These are phyloP conservation scores for Bombus ignitus DNA, from an alignment of 1,140 invertebrate genomes.

Conservation along the genomic window DNA sequence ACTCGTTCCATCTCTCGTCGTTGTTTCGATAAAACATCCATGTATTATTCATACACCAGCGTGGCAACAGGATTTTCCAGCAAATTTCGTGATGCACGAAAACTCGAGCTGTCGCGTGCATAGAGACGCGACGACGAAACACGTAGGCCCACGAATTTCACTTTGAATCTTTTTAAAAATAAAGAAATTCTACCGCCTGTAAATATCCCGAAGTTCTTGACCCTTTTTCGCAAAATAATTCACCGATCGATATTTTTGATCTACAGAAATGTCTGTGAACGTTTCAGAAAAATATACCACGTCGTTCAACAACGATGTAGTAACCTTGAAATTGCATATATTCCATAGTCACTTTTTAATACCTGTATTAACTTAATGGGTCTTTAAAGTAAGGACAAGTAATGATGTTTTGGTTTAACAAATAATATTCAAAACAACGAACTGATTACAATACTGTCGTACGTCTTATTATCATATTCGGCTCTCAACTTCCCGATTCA, in stretches of 20 bases:
- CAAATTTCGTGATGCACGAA: conserved; percentile 1
- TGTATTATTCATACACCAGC: not conserved
- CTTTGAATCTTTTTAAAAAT: not conserved
- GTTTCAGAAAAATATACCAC: no score
- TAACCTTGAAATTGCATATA: no score
- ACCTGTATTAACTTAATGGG: no score
- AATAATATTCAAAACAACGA: no score
- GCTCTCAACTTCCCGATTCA: no score
- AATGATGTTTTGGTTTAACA: no score
- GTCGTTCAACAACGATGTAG: no score
- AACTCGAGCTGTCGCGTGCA: not conserved
- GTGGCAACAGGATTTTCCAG: not conserved
- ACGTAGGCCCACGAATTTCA: not conserved
- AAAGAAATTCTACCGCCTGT: not conserved
- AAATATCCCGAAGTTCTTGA: not conserved
- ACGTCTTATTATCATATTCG: no score
- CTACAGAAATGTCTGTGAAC: no score
- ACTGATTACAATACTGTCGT: no score
- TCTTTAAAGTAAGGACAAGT: no score
- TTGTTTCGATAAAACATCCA: conserved; percentile 11
- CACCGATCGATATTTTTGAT: no score
- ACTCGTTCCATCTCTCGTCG: not conserved
- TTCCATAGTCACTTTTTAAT: not conserved
- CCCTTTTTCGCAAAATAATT: not conserved
- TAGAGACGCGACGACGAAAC: not conserved